phyloP scores from a whole-genome alignment of 2,888 invertebrate genomes.

The Anthophora plumipes region DNA sequence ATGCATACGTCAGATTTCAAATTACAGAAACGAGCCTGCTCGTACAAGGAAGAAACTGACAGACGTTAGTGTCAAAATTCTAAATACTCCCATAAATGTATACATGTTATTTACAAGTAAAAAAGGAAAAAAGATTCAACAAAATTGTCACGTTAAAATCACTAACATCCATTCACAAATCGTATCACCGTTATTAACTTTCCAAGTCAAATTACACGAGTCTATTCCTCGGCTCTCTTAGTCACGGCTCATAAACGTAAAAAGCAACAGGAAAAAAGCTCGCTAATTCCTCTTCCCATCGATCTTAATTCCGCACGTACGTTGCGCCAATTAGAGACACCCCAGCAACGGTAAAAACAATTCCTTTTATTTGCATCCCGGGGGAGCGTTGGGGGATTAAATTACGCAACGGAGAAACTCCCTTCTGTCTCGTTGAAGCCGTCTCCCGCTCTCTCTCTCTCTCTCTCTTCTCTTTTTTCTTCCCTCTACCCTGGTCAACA shows the following conservation, averaged over 20 bases:
- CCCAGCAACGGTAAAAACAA: conserved; percentile 10
- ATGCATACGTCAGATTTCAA: conserved; percentile 14
- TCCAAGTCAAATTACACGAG: not conserved
- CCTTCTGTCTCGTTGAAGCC: not conserved
- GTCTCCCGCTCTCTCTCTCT: not conserved
- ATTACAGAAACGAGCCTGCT: not conserved
- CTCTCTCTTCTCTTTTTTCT: not conserved
- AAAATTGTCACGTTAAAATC: not conserved
- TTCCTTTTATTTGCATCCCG: conserved; percentile 31
- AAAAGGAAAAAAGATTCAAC: not conserved
- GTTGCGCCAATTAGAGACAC: not conserved
- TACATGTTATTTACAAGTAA: too few species aligned
- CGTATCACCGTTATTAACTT: not conserved
- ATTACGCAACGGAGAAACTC: conserved; percentile 6
- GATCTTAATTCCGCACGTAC: conserved; percentile 14
- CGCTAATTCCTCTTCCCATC: not conserved
- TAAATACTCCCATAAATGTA: too few species aligned
- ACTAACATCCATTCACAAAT: too few species aligned
- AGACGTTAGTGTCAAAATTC: too few species aligned
- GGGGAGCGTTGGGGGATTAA: conserved; percentile 8
- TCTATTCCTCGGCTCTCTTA: too few species aligned
- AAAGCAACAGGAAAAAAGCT: not conserved
- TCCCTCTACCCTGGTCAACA: not conserved
- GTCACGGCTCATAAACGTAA: not conserved
- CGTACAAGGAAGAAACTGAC: too few species aligned